Conservation (phyloP, 2,113 vertebrate species). For the Pangasianodon hypophthalmus region DNA sequence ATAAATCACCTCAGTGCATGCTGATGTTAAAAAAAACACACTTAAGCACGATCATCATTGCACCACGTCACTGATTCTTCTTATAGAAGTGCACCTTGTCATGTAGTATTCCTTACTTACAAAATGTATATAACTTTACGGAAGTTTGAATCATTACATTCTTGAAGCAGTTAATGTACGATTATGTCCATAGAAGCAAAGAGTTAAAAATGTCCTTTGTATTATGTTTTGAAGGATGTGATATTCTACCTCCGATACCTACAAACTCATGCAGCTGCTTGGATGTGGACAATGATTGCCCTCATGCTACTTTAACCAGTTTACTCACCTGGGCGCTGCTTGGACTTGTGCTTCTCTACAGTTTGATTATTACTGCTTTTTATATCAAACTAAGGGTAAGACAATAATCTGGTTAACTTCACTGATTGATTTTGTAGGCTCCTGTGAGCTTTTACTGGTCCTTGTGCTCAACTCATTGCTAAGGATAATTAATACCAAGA, state of each 20-base stretch:
- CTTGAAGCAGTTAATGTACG: neutral
- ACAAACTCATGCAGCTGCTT: neutral
- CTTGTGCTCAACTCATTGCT: neutral
- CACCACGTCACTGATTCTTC: neutral
- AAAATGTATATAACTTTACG: neutral
- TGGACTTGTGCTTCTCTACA: conserved; percentile 22
- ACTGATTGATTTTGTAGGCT: neutral
- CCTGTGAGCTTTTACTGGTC: neutral
- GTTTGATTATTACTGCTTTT: conserved; percentile 13
- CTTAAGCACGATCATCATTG: neutral
- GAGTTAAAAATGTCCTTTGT: neutral
- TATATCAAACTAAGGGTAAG: conserved; percentile 49
- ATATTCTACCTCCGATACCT: too few relatives aligned
- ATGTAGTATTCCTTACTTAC: neutral
- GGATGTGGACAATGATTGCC: too few relatives aligned
- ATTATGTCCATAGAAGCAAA: neutral
- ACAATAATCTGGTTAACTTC: neutral
- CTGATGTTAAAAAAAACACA: neutral
- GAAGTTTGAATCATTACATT: neutral
- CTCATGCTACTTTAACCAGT: neutral
- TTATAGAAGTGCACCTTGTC: neutral
- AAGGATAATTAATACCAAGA: neutral
- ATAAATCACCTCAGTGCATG: neutral
- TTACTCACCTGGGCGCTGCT: conserved; percentile 13
- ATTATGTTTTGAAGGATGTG: conserved; percentile 24